Evolutionary conservation across 2,888 invertebrate genomes (phyloP), one percentile per base, ranked within the genome.

Genomic region (Leptopterna dolabrata): DNA sequence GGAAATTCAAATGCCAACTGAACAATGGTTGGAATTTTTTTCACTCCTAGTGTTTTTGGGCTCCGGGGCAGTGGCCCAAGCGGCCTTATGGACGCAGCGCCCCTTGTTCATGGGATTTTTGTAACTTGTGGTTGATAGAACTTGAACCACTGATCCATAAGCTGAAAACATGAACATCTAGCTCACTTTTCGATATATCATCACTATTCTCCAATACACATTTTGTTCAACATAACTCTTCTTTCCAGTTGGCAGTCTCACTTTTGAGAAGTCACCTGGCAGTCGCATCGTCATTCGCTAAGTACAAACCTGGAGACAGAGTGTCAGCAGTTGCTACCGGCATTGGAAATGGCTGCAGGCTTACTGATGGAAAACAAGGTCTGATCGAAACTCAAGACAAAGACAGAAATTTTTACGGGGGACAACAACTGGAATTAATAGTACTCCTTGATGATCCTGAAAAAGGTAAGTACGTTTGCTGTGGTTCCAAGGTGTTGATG

Each of bases 211-310:
- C 7, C 36, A 36, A 36, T 36, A 2, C 36, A 36, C 4, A 4
- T 36, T 36, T 36, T 36, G 36, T 36, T 7, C 7, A 36, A 36
- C 36, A 36, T 7, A 7, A 36, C 2, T 36, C 2, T 78, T 78
- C 27, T 81, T 81, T 81, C 27, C 55, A 85, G 47, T 85, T 73
- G 85, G 85, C 85, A 73, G 76, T 85, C n/a, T 43, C 41, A 9
- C 71, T 73, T 29, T 30, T 85, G 36, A 85, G 29, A 16, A 85
- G 76, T 36, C 43, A 73, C 73, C n/a, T 71, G 7, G 43, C 41
- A 11, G 85, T 19, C n/a, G 3, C 29, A 1, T 36, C 85, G 16
- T 2, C 24, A 24, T 30, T 73, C n/a, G 43, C 36, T 13, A 45
- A 73, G 14, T 76, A 73, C 85, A 71, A 76, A 85, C 11, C 51